Evolutionary conservation across 2,888 invertebrate species (phyloP).

Genomic region (Sussaba pulchella): DNA sequence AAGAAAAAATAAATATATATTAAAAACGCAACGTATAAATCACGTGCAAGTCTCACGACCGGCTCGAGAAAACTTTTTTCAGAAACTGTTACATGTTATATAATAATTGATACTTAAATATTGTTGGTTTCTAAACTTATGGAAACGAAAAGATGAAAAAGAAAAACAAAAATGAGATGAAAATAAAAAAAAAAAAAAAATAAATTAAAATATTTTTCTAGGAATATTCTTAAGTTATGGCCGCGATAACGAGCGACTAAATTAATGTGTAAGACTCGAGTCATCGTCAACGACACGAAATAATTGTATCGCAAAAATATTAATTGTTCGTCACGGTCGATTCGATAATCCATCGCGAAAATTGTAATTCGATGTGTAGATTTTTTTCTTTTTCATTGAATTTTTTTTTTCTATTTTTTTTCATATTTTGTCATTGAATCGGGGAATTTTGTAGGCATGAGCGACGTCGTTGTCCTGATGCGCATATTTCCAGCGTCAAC

Average conservation of each 20-base stretch:
- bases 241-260: conserved; percentile 61
- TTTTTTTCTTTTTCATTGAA: background rate
- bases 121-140: conserved; percentile 69
- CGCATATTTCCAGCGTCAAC: conserved; percentile 40
- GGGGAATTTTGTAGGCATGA: conserved; percentile 27
- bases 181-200: conserved; percentile 57
- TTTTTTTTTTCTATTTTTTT: conserved; percentile 20
- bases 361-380: conserved; percentile 35
- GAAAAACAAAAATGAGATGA: conserved; percentile 55
- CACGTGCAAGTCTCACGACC: conserved; percentile 68
- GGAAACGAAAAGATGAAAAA: conserved; percentile 28
- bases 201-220: conserved; percentile 70
- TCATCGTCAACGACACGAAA: conserved; percentile 66
- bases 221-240: conserved; percentile 69
- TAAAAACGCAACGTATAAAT: conserved; percentile 58
- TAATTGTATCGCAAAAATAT: conserved; percentile 61
- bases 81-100: conserved; percentile 70
- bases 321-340: conserved; percentile 49
- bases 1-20: conserved; percentile 36
- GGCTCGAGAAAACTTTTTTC: conserved; percentile 66
- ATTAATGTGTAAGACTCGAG: conserved; percentile 60
- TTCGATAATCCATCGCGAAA: conserved; percentile 40
- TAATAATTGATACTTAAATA: conserved; percentile 69
- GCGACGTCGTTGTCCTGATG: conserved; percentile 23
- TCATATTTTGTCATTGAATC: conserved; percentile 31